Evolutionary conservation across 2,888 invertebrate genomes (phyloP).

Genomic region (Sialis fuliginosa): DNA sequence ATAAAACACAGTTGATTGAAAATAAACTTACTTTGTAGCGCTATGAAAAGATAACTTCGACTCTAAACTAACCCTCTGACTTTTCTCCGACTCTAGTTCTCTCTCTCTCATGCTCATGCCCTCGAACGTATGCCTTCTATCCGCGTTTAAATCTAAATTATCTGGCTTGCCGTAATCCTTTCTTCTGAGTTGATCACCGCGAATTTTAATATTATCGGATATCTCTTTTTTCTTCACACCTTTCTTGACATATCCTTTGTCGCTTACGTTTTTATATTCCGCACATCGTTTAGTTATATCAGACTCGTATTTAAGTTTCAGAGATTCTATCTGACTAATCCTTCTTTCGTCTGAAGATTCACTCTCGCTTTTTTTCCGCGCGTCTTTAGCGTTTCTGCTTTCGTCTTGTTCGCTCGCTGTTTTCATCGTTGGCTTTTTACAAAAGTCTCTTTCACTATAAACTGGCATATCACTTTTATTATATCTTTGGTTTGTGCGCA

Average conservation of each 20-base stretch:
- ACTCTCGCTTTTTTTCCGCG: slow-evolving; percentile 6
- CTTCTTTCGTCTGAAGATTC: not conserved
- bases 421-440: slow-evolving; percentile 10
- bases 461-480: not conserved
- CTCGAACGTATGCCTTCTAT: slow-evolving; percentile 20
- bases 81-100: slow-evolving; percentile 16
- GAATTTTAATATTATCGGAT: slow-evolving; percentile 3
- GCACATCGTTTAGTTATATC: not conserved
- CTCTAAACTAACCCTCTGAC: slow-evolving; percentile 22
- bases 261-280: not conserved
- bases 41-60: slow-evolving; percentile 14
- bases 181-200: slow-evolving; percentile 9
- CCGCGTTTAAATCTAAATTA: slow-evolving; percentile 6
- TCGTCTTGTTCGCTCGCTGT: slow-evolving; percentile 18
- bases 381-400: slow-evolving; percentile 14
- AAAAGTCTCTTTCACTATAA: not conserved
- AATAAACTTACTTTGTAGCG: slow-evolving; percentile 18
- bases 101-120: slow-evolving; percentile 16
- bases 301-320: not conserved
- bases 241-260: not conserved
- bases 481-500: slow-evolving; percentile 2
- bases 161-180: slow-evolving; percentile 9
- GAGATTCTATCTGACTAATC: not conserved
- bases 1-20: not conserved
- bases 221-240: slow-evolving; percentile 4